Conservation (phyloP, 1,140 invertebrate genomes). For the Calosoma granatense region DNA sequence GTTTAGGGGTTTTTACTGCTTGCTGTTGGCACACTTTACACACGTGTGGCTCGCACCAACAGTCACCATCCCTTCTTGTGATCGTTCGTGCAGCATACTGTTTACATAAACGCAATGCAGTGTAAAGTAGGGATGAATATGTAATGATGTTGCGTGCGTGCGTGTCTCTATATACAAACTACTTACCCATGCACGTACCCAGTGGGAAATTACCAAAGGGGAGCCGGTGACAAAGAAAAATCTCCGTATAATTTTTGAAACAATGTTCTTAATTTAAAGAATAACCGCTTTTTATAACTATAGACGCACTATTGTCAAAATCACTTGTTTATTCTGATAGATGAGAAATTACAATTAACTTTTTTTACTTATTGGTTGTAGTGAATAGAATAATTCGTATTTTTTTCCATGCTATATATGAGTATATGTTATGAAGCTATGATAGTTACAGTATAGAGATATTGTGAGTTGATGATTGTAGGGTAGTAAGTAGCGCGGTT, state of each 20-base stretch:
- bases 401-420: too few relatives aligned
- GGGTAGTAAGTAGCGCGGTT: too few relatives aligned
- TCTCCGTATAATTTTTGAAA: background rate
- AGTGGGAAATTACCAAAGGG: too few relatives aligned
- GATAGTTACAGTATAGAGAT: background rate
- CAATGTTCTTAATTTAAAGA: background rate
- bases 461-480: background rate
- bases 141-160: background rate
- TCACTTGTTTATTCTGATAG: too few relatives aligned
- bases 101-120: conserved; percentile 7
- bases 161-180: background rate
- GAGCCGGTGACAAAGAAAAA: background rate
- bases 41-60: background rate
- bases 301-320: background rate
- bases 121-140: conserved; percentile 2
- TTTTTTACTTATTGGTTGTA: background rate
- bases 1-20: too few relatives aligned
- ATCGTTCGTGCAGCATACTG: background rate
- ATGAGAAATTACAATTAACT: too few relatives aligned
- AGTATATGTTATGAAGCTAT: background rate
- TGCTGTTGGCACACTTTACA: too few relatives aligned
- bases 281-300: background rate
- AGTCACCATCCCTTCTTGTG: background rate
- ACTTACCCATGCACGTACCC: too few relatives aligned
- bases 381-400: background rate